Evolutionary conservation across 2,888 invertebrate genomes (phyloP).

Genomic region (Syritta pipiens): DNA sequence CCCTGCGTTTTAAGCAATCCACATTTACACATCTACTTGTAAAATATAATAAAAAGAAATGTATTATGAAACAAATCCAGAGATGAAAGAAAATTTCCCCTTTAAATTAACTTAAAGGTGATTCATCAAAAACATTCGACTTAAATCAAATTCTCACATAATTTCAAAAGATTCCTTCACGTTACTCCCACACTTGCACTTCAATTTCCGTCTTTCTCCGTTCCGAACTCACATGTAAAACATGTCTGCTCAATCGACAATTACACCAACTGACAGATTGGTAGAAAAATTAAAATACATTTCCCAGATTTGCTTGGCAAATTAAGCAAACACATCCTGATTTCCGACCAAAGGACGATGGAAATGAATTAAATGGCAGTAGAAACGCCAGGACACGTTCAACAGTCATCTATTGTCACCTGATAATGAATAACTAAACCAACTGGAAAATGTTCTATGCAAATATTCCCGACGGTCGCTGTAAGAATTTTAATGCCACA

Average conservation of each 20-base stretch:
- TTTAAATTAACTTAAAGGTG: no score
- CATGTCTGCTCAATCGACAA: neutral
- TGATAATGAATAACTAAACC: constrained; percentile 19
- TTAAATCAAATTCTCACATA: no score
- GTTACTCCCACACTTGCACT: neutral
- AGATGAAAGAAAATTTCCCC: no score
- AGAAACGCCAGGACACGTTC: constrained; percentile 1
- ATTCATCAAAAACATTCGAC: no score
- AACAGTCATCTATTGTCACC: constrained; percentile 10
- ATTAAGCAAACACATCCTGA: constrained; percentile 14
- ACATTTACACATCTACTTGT: no score
- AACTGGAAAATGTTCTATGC: constrained; percentile 10
- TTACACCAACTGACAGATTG: neutral
- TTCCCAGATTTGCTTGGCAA: neutral
- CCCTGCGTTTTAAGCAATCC: no score
- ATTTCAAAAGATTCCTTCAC: neutral
- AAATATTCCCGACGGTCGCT: neutral
- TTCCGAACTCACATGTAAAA: neutral
- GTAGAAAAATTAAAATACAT: neutral
- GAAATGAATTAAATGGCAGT: neutral
- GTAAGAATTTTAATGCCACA: constrained; percentile 7
- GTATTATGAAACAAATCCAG: no score
- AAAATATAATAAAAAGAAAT: no score
- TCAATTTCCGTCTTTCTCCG: no score
- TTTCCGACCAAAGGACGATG: neutral